Evolutionary conservation across 2,797 vertebrate species (phyloP), one percentile per base, ranked within the genome.

Genomic region (Semotilus atromaculatus): DNA sequence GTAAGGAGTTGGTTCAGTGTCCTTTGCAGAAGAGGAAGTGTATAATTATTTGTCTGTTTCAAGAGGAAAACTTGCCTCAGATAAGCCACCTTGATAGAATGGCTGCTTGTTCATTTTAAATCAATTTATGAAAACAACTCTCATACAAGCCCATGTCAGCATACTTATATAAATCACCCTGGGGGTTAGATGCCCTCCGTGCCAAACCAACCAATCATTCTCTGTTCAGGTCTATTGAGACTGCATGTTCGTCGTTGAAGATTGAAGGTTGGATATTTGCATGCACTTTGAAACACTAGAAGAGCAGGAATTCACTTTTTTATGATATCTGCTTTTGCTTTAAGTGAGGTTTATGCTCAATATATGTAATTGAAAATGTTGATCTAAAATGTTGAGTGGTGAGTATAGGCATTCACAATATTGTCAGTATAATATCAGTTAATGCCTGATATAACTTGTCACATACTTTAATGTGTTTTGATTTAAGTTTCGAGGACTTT

Each of bases 21-120:
- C 72, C 62, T 76, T 55, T 51, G 70, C 21, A 14, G 40, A 48
- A 21, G 31, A 70, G 58, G 29, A 76, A 8, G 18, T 83, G 68
- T 55, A 43, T 77, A 77, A 83, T 43, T 68, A 26, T 70, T 29
- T 77, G 31, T 67, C 21, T 64, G 13, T 76, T 48, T 77, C 64
- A 11, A 23, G n/a, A 66, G 82, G 36, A 11, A 83, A 68, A 58
- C 62, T 68, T 77, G 6, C 82, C 48, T 83, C 34, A 31, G n/a
- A 43, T 75, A 67, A 76, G 62, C 77, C 82, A 83, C 82, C 73
- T 70, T 77, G 36, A 58, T 68, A 40, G 13, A 70, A 58, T 10
- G n/a, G n/a, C 18, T 71, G 67, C 26, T 75, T 75, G 60, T 67
- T 55, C 31, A 40, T 67, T 83, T 83, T 76, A 83, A 77, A 77